These are phyloP conservation scores for Actinopyga echinites DNA, from an alignment of 53 echinoderm and acorn worm genomes.

Conservation along the genomic window DNA sequence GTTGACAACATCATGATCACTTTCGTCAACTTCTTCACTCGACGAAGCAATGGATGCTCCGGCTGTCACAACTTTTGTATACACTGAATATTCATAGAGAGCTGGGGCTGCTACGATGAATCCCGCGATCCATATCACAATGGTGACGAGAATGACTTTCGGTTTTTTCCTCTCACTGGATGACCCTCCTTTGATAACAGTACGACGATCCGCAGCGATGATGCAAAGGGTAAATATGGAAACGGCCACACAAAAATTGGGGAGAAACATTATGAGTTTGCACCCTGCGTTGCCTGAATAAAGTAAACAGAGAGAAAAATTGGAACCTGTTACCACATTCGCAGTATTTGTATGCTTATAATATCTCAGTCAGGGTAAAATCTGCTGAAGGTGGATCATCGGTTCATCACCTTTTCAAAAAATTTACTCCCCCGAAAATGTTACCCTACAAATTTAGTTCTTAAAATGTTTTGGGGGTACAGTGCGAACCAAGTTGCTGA, in stretches of 20 bases:
- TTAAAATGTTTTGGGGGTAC: too few species aligned
- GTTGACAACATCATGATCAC: constrained; percentile 9
- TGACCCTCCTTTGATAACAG: constrained; percentile 11
- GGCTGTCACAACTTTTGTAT: constrained; percentile 6
- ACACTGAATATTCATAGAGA: constrained; percentile 67
- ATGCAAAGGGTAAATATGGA: constrained; percentile 60
- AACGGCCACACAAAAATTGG: constrained; percentile 63
- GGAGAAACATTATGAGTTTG: constrained; percentile 67
- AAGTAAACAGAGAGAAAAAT: not conserved
- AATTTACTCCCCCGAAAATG: too few species aligned
- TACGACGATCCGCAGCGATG: constrained; percentile 58
- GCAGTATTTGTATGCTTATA: too few species aligned
- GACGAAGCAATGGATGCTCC: not conserved
- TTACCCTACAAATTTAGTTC: too few species aligned
- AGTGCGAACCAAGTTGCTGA: too few species aligned
- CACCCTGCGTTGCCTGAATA: constrained; percentile 58
- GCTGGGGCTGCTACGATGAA: constrained; percentile 48
- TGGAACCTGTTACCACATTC: too few species aligned
- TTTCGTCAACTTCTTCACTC: constrained; percentile 19
- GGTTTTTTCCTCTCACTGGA: not conserved
- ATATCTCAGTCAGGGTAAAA: too few species aligned
- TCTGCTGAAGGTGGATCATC: too few species aligned
- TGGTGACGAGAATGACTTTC: not conserved
- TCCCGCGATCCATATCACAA: constrained; percentile 37
- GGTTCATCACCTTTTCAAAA: too few species aligned